phyloP scores from a whole-genome alignment of 2,888 invertebrate species.

The Tenthredo distinguenda region DNA sequence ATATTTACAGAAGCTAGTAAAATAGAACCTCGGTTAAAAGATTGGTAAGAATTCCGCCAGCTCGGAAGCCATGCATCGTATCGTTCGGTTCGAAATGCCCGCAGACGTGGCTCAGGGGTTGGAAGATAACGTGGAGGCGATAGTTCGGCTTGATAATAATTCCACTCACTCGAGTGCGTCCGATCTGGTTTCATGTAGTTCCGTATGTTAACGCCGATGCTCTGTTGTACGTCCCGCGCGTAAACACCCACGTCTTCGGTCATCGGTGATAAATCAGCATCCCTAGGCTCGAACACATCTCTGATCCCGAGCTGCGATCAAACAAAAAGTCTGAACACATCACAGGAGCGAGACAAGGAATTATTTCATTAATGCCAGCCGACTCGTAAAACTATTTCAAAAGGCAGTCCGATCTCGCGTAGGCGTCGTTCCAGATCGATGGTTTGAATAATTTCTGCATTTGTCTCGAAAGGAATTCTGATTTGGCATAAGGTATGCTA shows the following conservation, averaged over 20 bases:
- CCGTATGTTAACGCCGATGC: constrained; percentile 90
- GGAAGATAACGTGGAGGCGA: constrained; percentile 33
- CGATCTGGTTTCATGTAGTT: constrained; percentile 84
- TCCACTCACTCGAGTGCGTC: constrained; percentile 68
- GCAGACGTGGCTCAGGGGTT: constrained; percentile 38
- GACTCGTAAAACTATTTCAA: background rate
- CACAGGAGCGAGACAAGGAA: background rate
- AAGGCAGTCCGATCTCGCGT: background rate
- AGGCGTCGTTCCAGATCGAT: background rate
- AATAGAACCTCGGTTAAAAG: constrained; percentile 65
- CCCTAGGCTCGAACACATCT: constrained; percentile 90
- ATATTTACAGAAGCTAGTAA: constrained; percentile 61
- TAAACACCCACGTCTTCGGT: constrained; percentile 88
- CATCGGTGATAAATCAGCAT: constrained; percentile 89
- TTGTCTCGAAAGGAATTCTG: background rate
- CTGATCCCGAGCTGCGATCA: constrained; percentile 85
- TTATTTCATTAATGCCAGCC: background rate
- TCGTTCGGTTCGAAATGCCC: constrained; percentile 30
- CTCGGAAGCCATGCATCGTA: constrained; percentile 47
- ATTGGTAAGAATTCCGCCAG: constrained; percentile 68
- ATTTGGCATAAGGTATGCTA: background rate
- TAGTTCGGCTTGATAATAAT: constrained; percentile 55
- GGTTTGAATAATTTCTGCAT: background rate
- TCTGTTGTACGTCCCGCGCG: constrained; percentile 91
- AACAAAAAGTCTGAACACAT: background rate